Percentiles rank a stretch among this genome's conserved stretches.
phyloP scores from a whole-genome alignment of 2,113 vertebrate species.

The Forbesichthys agassizii region DNA sequence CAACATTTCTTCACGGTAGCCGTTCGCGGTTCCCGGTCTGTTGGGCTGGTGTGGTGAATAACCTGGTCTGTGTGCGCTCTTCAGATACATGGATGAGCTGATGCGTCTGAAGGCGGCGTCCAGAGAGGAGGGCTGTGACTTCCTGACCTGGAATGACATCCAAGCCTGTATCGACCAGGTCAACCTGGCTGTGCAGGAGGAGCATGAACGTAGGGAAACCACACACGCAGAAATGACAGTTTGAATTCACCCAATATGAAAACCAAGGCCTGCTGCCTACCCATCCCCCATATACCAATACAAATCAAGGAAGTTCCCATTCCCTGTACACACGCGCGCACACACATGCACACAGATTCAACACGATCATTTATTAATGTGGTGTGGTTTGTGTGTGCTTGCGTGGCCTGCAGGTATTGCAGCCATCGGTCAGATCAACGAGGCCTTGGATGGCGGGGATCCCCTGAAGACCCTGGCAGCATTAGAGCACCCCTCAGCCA shows the following conservation, averaged over 20 bases:
- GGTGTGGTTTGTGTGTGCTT: neutral
- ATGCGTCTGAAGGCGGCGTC: conserved; percentile 85
- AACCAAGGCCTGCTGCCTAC: neutral
- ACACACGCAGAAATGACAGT: neutral
- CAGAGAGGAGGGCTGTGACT: conserved; percentile 78
- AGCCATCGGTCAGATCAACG: conserved; percentile 94
- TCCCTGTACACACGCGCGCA: neutral
- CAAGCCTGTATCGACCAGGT: conserved; percentile 92
- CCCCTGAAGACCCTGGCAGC: conserved; percentile 84
- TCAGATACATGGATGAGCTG: conserved; percentile 92
- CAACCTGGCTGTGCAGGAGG: conserved; percentile 88
- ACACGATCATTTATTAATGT: neutral
- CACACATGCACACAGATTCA: neutral
- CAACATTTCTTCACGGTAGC: neutral
- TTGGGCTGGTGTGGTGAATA: neutral
- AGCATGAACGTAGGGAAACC: conserved; percentile 88
- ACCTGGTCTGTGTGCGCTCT: neutral
- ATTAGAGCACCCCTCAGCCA: conserved; percentile 88
- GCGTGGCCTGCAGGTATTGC: conserved; percentile 81
- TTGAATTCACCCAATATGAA: neutral
- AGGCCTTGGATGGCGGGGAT: conserved; percentile 93
- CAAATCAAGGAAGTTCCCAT: neutral
- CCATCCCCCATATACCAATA: neutral
- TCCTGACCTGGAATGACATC: conserved; percentile 97
- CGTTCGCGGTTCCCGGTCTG: no score